A percentile compares a stretch with the other conserved stretches of the same genome.
These are phyloP conservation scores for Tympanoctomys barrerae DNA, from an alignment of 2,797 vertebrate genomes.

Conservation along the genomic window DNA sequence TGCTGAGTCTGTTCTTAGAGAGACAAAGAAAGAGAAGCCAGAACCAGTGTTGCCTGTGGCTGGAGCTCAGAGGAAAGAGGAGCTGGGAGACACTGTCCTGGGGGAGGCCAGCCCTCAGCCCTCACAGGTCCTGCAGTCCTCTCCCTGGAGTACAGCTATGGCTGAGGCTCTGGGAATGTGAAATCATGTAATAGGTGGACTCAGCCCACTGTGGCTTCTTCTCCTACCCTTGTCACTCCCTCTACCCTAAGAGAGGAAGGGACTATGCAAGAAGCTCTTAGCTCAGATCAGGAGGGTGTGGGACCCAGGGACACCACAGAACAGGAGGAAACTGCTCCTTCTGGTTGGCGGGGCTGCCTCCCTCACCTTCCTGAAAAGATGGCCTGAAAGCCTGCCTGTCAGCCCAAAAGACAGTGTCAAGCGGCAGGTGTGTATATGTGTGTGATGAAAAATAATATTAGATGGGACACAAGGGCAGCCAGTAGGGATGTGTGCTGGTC, in stretches of 20 bases:
- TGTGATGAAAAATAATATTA: neutral
- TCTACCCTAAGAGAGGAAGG: neutral
- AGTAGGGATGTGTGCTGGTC: neutral
- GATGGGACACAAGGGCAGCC: neutral
- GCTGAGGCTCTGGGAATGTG: neutral
- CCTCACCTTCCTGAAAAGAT: neutral
- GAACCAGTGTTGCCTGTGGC: neutral
- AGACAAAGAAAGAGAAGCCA: neutral
- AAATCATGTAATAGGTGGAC: neutral
- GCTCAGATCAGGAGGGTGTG: neutral
- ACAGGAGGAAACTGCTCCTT: neutral
- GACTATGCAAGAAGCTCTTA: neutral
- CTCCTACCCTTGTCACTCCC: neutral
- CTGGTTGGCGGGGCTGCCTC: neutral
- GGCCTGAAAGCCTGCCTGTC: neutral
- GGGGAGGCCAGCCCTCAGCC: neutral
- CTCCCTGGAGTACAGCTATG: neutral
- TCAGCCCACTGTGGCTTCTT: neutral
- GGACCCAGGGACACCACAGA: fast-evolving
- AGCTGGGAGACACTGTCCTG: neutral
- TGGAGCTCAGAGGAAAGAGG: neutral
- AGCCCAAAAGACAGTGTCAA: neutral
- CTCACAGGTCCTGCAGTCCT: neutral
- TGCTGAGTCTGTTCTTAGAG: neutral
- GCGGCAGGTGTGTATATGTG: neutral